Evolutionary conservation across 1,140 invertebrate species (phyloP).

Genomic region (Chironomus striatipennis): DNA sequence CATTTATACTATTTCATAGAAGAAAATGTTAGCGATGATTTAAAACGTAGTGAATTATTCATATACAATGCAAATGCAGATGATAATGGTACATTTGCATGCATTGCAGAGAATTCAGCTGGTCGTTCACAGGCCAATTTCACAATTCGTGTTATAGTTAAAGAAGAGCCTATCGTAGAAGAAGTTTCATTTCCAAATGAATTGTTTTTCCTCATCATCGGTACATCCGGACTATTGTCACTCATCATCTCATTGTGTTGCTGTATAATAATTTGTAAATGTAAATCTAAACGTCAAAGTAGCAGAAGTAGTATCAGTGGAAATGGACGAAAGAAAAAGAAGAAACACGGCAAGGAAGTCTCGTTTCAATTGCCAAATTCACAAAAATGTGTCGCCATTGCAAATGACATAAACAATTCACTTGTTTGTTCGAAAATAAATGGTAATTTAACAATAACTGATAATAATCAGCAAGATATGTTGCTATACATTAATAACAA

Average conservation of each 20-base stretch:
- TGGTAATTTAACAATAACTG: constrained; percentile 42
- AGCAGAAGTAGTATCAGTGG: constrained; percentile 43
- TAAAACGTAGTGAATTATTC: constrained; percentile 65
- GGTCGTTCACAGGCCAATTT: constrained; percentile 66
- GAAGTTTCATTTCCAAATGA: constrained; percentile 55
- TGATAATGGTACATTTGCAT: constrained; percentile 73
- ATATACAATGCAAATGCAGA: constrained; percentile 63
- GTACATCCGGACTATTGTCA: constrained; percentile 51
- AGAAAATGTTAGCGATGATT: constrained; percentile 52
- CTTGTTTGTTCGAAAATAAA: constrained; percentile 37
- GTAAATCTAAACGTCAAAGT: constrained; percentile 44
- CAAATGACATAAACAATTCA: constrained; percentile 12
- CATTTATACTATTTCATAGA: constrained; percentile 59
- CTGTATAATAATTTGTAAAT: constrained; percentile 53
- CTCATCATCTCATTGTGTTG: constrained; percentile 52
- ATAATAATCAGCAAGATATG: constrained; percentile 41
- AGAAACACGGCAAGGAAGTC: neutral
- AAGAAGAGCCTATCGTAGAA: constrained; percentile 57
- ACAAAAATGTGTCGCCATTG: constrained; percentile 19
- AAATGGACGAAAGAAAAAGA: constrained; percentile 33
- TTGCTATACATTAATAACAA: constrained; percentile 28
- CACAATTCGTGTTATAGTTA: constrained; percentile 61
- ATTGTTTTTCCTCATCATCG: constrained; percentile 49
- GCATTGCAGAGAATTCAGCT: constrained; percentile 71
- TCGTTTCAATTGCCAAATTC: constrained; percentile 19